phyloP scores from a whole-genome alignment of 53 echinoderm and acorn worm genomes.

The Patiria pectinifera region DNA sequence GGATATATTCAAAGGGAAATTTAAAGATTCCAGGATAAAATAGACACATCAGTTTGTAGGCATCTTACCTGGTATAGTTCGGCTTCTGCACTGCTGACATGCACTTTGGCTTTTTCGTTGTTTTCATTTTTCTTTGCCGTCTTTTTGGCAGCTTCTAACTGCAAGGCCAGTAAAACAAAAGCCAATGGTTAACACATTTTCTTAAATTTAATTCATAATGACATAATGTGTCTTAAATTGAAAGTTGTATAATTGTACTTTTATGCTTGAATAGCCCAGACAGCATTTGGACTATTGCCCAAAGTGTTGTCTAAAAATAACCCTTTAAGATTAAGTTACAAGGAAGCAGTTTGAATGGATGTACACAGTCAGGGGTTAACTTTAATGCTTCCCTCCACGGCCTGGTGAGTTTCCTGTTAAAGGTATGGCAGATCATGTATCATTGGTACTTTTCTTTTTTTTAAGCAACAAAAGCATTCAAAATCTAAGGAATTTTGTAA shows the following conservation, averaged over 20 bases:
- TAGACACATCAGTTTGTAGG: background rate
- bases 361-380: background rate
- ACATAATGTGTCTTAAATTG: background rate
- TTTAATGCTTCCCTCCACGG: background rate
- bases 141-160: slow-evolving; percentile 69
- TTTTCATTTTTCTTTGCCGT: slow-evolving; percentile 74
- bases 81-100: background rate
- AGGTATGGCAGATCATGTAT: no score
- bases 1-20: background rate
- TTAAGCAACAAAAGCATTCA: no score
- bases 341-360: background rate
- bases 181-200: background rate
- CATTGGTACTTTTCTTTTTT: no score
- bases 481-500: no score
- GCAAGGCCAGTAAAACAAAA: background rate
- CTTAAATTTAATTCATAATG: background rate
- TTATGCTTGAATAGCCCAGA: background rate
- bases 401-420: background rate
- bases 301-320: background rate
- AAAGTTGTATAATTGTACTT: background rate
- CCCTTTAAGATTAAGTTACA: background rate
- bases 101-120: slow-evolving; percentile 1
- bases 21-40: background rate
- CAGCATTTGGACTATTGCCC: background rate
- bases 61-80: background rate